Percentiles rank a stretch among this genome's conserved stretches.
These are phyloP conservation scores for Hoplodrina ambigua DNA, from an alignment of 2,888 invertebrate species.

Conservation along the genomic window DNA sequence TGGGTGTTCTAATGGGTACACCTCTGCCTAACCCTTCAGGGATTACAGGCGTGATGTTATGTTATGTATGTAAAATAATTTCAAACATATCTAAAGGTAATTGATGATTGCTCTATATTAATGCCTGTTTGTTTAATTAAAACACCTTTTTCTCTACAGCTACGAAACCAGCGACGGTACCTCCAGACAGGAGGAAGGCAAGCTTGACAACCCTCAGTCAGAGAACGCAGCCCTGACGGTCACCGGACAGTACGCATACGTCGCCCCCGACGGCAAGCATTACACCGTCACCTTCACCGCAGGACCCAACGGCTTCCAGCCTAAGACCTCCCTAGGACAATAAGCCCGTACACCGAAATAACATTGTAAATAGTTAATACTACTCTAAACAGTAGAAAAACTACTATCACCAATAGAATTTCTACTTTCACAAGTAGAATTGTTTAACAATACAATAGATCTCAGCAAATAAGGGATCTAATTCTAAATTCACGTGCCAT, in stretches of 20 bases:
- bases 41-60: too few relatives aligned
- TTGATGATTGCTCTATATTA: too few relatives aligned
- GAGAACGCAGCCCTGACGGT: constrained; percentile 92
- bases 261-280: constrained; percentile 92
- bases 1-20: too few relatives aligned
- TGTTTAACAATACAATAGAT: constrained; percentile 67
- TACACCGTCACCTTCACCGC: constrained; percentile 92
- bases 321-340: constrained; percentile 88
- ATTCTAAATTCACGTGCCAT: constrained; percentile 84
- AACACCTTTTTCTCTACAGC: constrained; percentile 72
- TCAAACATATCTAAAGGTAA: too few relatives aligned
- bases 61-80: too few relatives aligned
- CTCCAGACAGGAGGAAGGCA: constrained; percentile 91
- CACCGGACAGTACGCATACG: constrained; percentile 91
- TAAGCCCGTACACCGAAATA: constrained; percentile 52
- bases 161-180: constrained; percentile 93
- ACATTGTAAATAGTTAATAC: constrained; percentile 68
- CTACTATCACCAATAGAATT: constrained; percentile 39
- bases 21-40: too few relatives aligned
- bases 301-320: constrained; percentile 91
- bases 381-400: constrained; percentile 35
- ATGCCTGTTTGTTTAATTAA: too few relatives aligned
- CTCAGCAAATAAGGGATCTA: constrained; percentile 73
- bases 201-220: constrained; percentile 91
- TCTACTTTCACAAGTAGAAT: constrained; percentile 37